Percentiles rank a stretch among this genome's conserved stretches.
Evolutionary conservation across 2,888 invertebrate species (phyloP).

Genomic region (Dasysyrphus albostriatus): DNA sequence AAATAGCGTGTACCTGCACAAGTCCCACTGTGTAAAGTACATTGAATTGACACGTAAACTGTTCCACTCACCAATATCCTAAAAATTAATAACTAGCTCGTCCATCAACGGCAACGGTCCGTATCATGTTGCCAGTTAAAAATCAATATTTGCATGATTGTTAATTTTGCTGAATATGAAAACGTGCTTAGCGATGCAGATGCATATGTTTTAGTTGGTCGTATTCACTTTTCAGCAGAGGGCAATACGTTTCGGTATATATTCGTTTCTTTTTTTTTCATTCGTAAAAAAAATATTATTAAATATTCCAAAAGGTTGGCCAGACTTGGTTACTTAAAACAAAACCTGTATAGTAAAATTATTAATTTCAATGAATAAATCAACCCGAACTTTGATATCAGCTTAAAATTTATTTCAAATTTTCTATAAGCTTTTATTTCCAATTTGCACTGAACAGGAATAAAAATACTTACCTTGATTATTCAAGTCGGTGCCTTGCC

Average conservation of each 20-base stretch:
- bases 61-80: neutral
- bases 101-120: neutral
- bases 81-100: neutral
- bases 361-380: no score
- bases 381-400: no score
- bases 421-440: no score
- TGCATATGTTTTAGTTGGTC: neutral
- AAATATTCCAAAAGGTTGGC: neutral
- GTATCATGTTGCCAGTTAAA: neutral
- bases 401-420: no score
- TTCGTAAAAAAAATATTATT: neutral
- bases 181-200: slow-evolving; percentile 9
- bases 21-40: neutral
- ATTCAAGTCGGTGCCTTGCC: no score
- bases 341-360: no score
- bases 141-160: slow-evolving; percentile 4
- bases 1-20: neutral
- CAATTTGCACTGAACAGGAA: no score
- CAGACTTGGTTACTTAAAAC: neutral
- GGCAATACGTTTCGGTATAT: neutral
- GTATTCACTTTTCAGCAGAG: neutral
- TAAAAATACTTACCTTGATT: no score
- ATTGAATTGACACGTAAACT: neutral
- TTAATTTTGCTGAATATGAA: slow-evolving; percentile 4
- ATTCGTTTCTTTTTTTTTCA: neutral